Percentiles rank a stretch among this genome's conserved stretches.
These are phyloP conservation scores for Lanius ludovicianus DNA, from an alignment of 2,113 vertebrate species.

Conservation along the genomic window DNA sequence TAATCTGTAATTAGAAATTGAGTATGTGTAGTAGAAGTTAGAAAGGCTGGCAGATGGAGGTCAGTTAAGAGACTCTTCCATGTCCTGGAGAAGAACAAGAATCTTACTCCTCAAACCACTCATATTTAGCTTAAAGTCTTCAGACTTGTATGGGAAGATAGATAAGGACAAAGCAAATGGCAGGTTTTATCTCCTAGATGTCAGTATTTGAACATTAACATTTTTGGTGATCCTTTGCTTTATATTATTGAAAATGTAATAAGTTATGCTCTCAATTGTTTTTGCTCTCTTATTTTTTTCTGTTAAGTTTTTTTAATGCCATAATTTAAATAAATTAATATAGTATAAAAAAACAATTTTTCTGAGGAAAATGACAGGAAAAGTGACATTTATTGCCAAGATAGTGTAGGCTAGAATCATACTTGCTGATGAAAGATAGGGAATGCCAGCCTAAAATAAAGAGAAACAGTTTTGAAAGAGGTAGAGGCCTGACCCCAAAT, in stretches of 20 bases:
- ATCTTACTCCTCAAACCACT: not conserved
- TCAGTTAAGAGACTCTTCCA: not conserved
- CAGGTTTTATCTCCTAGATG: not conserved
- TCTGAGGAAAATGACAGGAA: slow-evolving; percentile 71
- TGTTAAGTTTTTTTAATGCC: slow-evolving; percentile 71
- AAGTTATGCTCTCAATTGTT: not conserved
- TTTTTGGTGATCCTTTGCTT: not conserved
- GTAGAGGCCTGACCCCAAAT: not conserved
- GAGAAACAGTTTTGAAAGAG: not conserved
- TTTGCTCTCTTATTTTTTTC: slow-evolving; percentile 56
- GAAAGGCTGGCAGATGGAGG: not conserved
- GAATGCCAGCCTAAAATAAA: not conserved
- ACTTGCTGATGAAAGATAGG: not conserved
- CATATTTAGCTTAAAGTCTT: not conserved
- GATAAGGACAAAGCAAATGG: not conserved
- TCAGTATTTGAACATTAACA: not conserved
- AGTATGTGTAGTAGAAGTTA: not conserved
- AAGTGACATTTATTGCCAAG: not conserved
- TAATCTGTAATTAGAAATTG: not conserved
- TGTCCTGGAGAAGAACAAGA: not conserved
- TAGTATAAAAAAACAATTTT: not conserved
- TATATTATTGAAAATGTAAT: not conserved
- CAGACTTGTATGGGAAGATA: not conserved
- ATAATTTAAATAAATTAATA: slow-evolving; percentile 79
- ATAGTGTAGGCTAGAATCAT: not conserved